Evolutionary conservation across 1,140 invertebrate species (phyloP).

Genomic region (Metaphire vulgaris): DNA sequence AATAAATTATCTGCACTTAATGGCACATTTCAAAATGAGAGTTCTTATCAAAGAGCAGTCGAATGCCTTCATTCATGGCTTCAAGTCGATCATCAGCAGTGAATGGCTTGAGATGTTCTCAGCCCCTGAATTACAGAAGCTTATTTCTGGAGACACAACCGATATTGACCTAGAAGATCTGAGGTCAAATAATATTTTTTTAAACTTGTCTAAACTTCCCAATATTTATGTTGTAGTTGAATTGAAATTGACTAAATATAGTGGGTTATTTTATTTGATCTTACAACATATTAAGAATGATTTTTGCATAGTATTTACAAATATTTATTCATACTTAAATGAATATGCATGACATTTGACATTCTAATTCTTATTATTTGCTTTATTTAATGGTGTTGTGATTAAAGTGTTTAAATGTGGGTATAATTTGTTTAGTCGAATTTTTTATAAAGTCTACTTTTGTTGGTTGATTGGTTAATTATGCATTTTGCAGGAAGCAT

Average conservation of each 20-base stretch:
- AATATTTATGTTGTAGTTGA: too few species aligned
- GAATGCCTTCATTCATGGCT: slow-evolving; percentile 89
- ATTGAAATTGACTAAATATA: too few species aligned
- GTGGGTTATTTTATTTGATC: not conserved
- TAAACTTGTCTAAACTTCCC: too few species aligned
- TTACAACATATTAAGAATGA: not conserved
- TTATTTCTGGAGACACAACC: slow-evolving; percentile 55
- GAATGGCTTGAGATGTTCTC: slow-evolving; percentile 95
- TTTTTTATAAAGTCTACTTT: too few species aligned
- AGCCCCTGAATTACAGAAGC: slow-evolving; percentile 75
- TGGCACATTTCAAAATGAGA: slow-evolving; percentile 98
- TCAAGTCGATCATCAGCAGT: slow-evolving; percentile 85
- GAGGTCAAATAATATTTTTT: too few species aligned
- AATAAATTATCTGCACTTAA: slow-evolving; percentile 94
- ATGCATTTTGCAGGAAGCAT: too few species aligned
- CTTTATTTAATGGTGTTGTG: too few species aligned
- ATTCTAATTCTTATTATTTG: too few species aligned
- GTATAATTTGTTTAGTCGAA: too few species aligned
- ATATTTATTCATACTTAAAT: not conserved
- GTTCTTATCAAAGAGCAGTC: slow-evolving; percentile 83
- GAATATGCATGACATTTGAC: too few species aligned
- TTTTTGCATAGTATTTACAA: not conserved
- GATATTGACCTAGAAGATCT: slow-evolving; percentile 80
- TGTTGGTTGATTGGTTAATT: too few species aligned
- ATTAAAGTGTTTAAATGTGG: too few species aligned